These are phyloP conservation scores for Epizoanthus ramosus DNA, from an alignment of 92 coral and sea anemone species.

Conservation along the genomic window DNA sequence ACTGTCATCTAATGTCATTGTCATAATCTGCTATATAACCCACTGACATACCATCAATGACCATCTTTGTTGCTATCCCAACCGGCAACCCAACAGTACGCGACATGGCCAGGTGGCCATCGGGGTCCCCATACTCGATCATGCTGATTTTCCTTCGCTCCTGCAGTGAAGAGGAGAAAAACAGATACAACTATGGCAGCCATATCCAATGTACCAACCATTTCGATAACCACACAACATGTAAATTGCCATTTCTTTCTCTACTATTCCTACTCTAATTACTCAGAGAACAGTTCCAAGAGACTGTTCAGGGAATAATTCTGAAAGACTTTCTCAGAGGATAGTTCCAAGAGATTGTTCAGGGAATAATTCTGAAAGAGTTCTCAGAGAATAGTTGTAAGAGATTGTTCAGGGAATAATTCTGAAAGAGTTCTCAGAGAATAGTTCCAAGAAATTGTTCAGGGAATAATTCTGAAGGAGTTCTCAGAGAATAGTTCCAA, in stretches of 20 bases:
- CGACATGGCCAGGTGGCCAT: slow-evolving; percentile 86
- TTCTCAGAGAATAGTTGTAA: no score
- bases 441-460: no score
- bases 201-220: neutral
- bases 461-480: no score
- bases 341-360: no score
- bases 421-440: no score
- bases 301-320: no score
- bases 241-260: neutral
- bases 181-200: no score
- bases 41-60: slow-evolving; percentile 78
- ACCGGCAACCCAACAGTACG: slow-evolving; percentile 89
- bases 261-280: no score
- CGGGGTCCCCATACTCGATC: slow-evolving; percentile 84
- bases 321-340: neutral
- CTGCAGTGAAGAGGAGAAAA: slow-evolving; percentile 47
- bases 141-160: slow-evolving; percentile 87
- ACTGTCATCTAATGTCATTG: neutral
- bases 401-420: no score
- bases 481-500: no score
- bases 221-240: neutral
- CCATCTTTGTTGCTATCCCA: slow-evolving; percentile 91
- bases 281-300: no score
- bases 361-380: no score
- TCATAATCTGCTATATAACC: neutral